A percentile compares a stretch with the other conserved stretches of the same genome.
These are phyloP conservation scores for Syngnathoides biaculeatus DNA, from an alignment of 2,113 vertebrate genomes.

Conservation along the genomic window DNA sequence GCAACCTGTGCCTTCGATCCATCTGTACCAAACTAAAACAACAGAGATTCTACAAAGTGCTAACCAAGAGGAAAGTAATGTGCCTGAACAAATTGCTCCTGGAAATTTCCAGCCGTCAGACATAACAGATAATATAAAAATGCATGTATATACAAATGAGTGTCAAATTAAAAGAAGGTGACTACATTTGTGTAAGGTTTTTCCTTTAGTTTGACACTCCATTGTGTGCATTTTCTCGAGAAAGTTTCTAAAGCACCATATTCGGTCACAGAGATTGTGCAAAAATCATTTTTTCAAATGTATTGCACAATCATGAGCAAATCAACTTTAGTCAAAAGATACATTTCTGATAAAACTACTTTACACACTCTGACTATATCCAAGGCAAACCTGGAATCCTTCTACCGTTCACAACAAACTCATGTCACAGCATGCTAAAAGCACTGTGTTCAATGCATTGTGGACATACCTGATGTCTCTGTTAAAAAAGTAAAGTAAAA, in stretches of 20 bases:
- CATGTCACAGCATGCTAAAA: conserved; percentile 56
- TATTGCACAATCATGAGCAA: conserved; percentile 62
- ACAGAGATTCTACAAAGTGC: conserved; percentile 75
- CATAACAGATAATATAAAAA: conserved; percentile 34
- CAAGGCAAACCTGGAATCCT: conserved; percentile 37
- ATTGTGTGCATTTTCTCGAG: conserved; percentile 49
- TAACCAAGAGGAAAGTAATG: conserved; percentile 58
- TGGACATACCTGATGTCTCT: conserved; percentile 74
- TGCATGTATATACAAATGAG: conserved; percentile 5
- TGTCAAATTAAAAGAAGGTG: conserved; percentile 4
- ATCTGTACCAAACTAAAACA: conserved; percentile 67
- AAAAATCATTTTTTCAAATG: conserved; percentile 61
- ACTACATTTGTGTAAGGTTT: not conserved
- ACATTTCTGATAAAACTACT: conserved; percentile 46
- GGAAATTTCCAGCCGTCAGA: conserved; percentile 28
- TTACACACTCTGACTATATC: conserved; percentile 38
- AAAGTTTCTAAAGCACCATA: conserved; percentile 71
- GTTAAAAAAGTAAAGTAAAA: conserved; percentile 31
- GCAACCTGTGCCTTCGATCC: conserved; percentile 86
- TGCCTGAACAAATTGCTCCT: conserved; percentile 47
- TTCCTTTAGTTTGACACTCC: conserved; percentile 7
- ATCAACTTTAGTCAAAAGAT: conserved; percentile 36
- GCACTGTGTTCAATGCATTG: conserved; percentile 55
- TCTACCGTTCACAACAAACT: conserved; percentile 36
- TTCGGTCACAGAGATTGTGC: conserved; percentile 67